Evolutionary conservation across 1,140 invertebrate species (phyloP).

Genomic region (Heliconius eleuchia): DNA sequence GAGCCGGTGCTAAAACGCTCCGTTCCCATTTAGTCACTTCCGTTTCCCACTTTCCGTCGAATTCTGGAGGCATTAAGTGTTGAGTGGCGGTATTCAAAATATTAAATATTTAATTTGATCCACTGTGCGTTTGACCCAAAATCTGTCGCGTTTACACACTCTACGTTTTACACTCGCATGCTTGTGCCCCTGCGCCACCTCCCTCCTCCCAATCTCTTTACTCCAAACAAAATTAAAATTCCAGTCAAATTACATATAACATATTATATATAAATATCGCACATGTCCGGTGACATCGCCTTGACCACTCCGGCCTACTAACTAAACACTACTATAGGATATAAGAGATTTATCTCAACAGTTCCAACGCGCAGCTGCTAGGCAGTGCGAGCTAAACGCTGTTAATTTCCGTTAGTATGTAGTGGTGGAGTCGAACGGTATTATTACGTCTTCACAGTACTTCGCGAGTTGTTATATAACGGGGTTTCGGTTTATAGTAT

Average conservation of each 20-base stretch:
- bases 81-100: too few species aligned
- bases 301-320: constrained; percentile 28
- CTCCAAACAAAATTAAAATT: too few species aligned
- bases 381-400: constrained; percentile 53
- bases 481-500: constrained; percentile 6
- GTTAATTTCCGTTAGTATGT: constrained; percentile 73
- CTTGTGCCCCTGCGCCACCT: too few species aligned
- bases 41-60: too few species aligned
- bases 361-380: constrained; percentile 43
- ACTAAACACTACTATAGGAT: constrained; percentile 27
- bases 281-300: not conserved
- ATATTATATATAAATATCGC: not conserved
- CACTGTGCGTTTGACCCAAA: too few species aligned
- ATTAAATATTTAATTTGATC: too few species aligned
- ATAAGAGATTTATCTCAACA: constrained; percentile 38
- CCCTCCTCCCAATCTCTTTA: too few species aligned
- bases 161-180: too few species aligned
- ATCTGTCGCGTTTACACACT: too few species aligned
- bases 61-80: too few species aligned
- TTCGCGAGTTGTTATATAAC: constrained; percentile 39
- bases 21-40: too few species aligned
- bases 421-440: constrained; percentile 54
- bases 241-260: not conserved
- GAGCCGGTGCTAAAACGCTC: too few species aligned
- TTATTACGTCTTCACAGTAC: constrained; percentile 69